Base-by-base conservation (phyloP, 2,888 invertebrate genomes). In the Xestobium rufovillosum region DNA sequence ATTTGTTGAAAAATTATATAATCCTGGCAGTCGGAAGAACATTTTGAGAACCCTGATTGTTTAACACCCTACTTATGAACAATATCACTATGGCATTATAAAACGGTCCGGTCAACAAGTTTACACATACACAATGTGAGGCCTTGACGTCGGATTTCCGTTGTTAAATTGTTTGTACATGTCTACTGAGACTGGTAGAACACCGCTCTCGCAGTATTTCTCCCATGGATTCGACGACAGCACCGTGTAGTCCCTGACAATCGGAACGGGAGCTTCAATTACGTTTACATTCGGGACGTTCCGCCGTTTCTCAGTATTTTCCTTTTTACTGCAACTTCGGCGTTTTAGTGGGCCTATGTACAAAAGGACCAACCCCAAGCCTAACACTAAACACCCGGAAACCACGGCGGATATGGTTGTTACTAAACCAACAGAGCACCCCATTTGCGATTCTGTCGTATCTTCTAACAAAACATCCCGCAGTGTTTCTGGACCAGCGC, bases 371-470 rank as follows among this genome's bases (percentile, higher is more conserved):
- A 54, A 51, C 26, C 60, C 54, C 15, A 57, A 53, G 27, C 51
- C 43, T 27, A 62, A 44, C 26, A 64, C 51, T 37, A 63, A 56
- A 35, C 53, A 36, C 33, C 51, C 46, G 14, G 57, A 56, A 31
- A 55, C 60, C 56, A 71, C 70, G 52, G 72, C 72, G 43, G 73
- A 64, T 52, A 74, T 68, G 33, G 73, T 71, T 45, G 75, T 70
- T 45, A 76, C 68, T 76, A 76, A 76, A 17, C 73, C 73, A 46
- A 67, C 69, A 39, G 75, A 75, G 63, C 77, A 77, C 48, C 75
- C 73, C 50, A 76, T 73, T 57, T 76, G 74, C 30, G 75, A 73
- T 56, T 78, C 77, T 8, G 74, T 73, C 43, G 75, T 73, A 49
- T 73, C 72, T 30, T 70, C 65, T 48, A 78, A 65, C 38, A 72